These are phyloP conservation scores for Orchesella cincta DNA, from an alignment of 1,140 invertebrate genomes.

Conservation along the genomic window DNA sequence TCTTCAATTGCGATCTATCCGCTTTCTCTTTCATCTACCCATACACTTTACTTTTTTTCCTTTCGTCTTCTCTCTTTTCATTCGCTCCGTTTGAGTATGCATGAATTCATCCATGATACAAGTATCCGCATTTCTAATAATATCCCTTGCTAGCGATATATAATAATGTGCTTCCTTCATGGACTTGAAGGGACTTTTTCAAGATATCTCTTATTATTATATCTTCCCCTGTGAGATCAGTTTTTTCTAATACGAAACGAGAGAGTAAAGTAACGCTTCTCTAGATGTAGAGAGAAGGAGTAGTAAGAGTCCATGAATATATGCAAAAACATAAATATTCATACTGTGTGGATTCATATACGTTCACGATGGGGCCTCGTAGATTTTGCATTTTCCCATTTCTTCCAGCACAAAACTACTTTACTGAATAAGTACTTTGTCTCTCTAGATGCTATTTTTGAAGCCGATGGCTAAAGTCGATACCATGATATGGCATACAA, in stretches of 20 bases:
- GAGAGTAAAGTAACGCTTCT: not conserved
- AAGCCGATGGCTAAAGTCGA: too few relatives aligned
- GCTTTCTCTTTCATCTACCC: not conserved
- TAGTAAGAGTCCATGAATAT: too few relatives aligned
- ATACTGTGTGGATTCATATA: not conserved
- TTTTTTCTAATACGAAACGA: not conserved
- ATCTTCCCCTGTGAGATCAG: constrained; percentile 1
- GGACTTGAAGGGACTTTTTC: constrained; percentile 14
- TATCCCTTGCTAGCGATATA: not conserved
- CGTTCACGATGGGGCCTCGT: not conserved
- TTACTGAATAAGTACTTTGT: too few relatives aligned
- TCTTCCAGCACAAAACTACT: too few relatives aligned
- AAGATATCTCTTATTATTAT: not conserved
- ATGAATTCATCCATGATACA: not conserved
- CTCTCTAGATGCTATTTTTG: too few relatives aligned
- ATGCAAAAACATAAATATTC: constrained; percentile 1
- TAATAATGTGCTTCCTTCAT: not conserved
- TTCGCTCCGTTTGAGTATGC: not conserved
- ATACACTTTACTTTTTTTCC: not conserved
- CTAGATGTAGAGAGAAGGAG: too few relatives aligned
- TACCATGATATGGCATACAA: too few relatives aligned
- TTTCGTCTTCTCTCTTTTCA: not conserved
- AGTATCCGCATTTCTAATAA: constrained; percentile 12
- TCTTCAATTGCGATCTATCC: constrained; percentile 24
- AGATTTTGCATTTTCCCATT: too few relatives aligned